Evolutionary conservation across 1,140 invertebrate genomes (phyloP), one percentile per base, ranked within the genome.

Genomic region (Drosophila ercepeae): DNA sequence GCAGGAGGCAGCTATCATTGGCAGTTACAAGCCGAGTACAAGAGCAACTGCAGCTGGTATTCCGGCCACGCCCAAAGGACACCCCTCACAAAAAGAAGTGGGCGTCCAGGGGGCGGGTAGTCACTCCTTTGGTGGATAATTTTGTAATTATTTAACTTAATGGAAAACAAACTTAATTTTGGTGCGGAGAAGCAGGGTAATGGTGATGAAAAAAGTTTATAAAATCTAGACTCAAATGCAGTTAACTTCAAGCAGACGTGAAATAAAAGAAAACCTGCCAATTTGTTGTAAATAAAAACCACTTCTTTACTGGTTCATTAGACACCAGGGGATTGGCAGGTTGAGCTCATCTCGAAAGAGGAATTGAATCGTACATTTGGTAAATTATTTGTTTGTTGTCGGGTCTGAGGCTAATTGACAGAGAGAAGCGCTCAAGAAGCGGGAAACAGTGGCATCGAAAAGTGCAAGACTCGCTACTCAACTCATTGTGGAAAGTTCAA

Each of bases 141-240:
- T 86, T 81, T 77, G 82, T 78, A 88, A 88, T 88, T 88, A 88
- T 88, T 88, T 88, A 88, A 88, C 82, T 88, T 88, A 88, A 88
- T 88, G 82, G 82, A 88, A 88, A 88, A 75, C 82, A 88, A 88
- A 88, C 82, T 88, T 74, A 88, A 88, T 88, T 88, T 76, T 75
- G 54, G 74, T 71, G 74, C 73, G 63, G 63, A 72, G 71, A 73
- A 84, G 64, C 45, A 8, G 16, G 16, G 19, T 18, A 57, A 63
- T 42, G 50, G 34, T 69, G 51, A 32, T 45, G 2, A 21, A 55
- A 67, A 58, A 51, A 69, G 44, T 16, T 44, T 0, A 5, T 3
- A n/a, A 50, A 14, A 61, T n/a, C 5, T 23, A 19, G n/a, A 50
- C 16, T n/a, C 21, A 49, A 16, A 32, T n/a, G 18, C 2, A 14